Base-by-base conservation (phyloP, 2,797 vertebrate species). In the Micropoecilia bifurca region DNA sequence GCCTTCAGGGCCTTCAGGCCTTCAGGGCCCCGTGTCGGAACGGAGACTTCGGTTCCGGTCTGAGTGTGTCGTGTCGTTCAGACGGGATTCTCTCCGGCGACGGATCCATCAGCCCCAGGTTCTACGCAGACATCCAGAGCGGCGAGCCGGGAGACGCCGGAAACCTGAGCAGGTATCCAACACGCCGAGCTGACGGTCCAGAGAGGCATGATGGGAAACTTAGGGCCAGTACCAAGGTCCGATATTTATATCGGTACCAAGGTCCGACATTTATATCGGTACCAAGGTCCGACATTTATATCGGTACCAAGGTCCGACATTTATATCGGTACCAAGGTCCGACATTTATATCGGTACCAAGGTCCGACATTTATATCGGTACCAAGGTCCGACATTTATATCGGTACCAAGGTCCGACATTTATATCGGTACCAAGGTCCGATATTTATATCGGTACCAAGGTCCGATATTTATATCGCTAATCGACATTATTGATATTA, bases 41-140 rank as follows among this genome's bases (percentile, higher is more conserved):
- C 22, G 2, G 22, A 68, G 7, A 30, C 36, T 9, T 73, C 48
- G 10, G 73, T 14, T 14, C 10, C 20, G 66, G 6, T 69, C 18
- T 14, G 16, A 18, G 7, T 79, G 20, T 57, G 79, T 20, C 1
- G 41, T 68, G 47, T 61, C 36, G 30, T 85, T 1, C 82, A 99
- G 98, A 98, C 83, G 97, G 97, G 72, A 87, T 98, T 77, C 93
- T 97, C 73, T 92, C 95, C 73, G 94, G 96, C 0, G 97, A 98
- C 80, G 96, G 96, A 43, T 90, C 93, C 0, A 91, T 97, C 89
- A 97, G 96, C 90, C 97, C 97, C 0, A 97, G 97, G 78, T 97
- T 97, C 94, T 97, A 96, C 73, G 87, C 83, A 55, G 96, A 97
- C 87, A 97, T 96, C 85, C 96, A 97, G 83, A 97, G 96, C n/a